phyloP scores from a whole-genome alignment of 2,888 invertebrate genomes.

The Erannis defoliaria region DNA sequence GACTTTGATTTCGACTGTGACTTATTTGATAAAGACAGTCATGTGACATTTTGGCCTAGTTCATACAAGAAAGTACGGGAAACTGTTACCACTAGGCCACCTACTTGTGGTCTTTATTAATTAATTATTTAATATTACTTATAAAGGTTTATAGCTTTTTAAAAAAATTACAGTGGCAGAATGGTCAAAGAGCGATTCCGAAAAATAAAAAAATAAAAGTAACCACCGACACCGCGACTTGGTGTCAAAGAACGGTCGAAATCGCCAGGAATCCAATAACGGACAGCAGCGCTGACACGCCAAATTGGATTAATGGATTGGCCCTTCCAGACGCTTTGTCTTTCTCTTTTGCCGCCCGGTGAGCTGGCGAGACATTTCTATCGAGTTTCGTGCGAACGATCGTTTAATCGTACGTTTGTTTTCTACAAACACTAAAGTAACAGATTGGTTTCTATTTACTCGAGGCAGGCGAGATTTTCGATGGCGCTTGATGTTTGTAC shows the following conservation, averaged over 20 bases:
- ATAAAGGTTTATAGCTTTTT: too few species aligned
- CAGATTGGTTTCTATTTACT: not conserved
- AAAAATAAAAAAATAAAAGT: not conserved
- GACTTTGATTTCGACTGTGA: too few species aligned
- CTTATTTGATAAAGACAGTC: too few species aligned
- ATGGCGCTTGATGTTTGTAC: too few species aligned
- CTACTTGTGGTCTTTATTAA: too few species aligned
- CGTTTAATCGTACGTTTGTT: conserved; percentile 12
- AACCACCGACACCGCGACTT: not conserved
- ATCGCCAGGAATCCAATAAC: conserved; percentile 55
- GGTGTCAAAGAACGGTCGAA: conserved; percentile 17
- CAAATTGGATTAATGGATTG: conserved; percentile 69
- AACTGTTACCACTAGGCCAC: too few species aligned
- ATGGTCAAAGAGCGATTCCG: too few species aligned
- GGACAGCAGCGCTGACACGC: conserved; percentile 57
- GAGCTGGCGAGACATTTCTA: conserved; percentile 15
- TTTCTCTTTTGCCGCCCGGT: conserved; percentile 35
- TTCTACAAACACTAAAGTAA: not conserved
- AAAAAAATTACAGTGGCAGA: too few species aligned
- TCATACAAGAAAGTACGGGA: too few species aligned
- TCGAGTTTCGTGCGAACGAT: conserved; percentile 14
- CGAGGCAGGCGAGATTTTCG: not conserved
- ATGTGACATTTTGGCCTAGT: too few species aligned
- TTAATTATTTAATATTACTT: too few species aligned
- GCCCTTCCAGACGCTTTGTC: conserved; percentile 52